Evolutionary conservation across 2,113 vertebrate genomes (phyloP), one percentile per base, ranked within the genome.

Genomic region (Mystacornis crossleyi): DNA sequence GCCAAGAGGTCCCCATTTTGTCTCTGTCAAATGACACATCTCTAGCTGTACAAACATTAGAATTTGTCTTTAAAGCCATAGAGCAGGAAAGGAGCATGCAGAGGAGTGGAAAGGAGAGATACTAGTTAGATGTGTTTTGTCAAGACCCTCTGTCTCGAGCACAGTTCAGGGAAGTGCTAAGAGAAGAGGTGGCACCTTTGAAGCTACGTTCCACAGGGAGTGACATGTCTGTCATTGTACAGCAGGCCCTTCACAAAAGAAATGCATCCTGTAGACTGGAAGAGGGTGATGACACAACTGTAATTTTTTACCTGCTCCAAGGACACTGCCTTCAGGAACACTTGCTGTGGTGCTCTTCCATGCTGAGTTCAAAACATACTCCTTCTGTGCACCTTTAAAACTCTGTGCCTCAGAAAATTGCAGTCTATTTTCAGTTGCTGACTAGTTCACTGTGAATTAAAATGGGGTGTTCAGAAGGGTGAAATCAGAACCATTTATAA

Each of bases 401-500:
- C n/a, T 55, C 24, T 60, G n/a, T 64, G 38, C 19, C n/a, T 87
- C 43, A 66, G 85, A 91, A 94, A 94, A 90, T 40, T 67, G 40
- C 33, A 40, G 50, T 73, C 45, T 96, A 6, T 66, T 96, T 85
- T 80, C 54, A 25, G 34, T 69, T 87, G 29, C 38, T 90, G 75
- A 48, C 18, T 65, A 45, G 66, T 42, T 77, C 54, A 53, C 29
- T 62, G 54, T 77, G 90, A 85, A 58, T 89, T 85, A 73, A 93
- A 95, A 85, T 51, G 26, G 47, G 42, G 7, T 31, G 19, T 90
- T 91, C 78, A 92, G 85, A 94, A 83, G 47, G 28, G 60, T 82
- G 67, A 92, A 94, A 91, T 90, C 74, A 80, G 40, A 82, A 69
- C 28, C 19, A 29, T 81, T 88, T 82, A 48, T 54, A 94, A 66